Conservation (phyloP, 1,140 invertebrate species). For the Pachyrhynchus sulphureomaculatus region DNA sequence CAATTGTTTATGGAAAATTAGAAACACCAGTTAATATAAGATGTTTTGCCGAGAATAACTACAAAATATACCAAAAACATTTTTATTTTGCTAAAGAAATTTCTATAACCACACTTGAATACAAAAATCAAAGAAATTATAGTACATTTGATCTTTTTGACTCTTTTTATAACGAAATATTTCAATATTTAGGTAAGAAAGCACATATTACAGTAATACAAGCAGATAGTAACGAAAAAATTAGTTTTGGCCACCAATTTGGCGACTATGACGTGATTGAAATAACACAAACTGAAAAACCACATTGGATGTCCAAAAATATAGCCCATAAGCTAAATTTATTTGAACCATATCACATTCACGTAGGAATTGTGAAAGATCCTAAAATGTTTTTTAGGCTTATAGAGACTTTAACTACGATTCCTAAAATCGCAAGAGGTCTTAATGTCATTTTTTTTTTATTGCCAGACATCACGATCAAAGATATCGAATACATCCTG, state of each 20-base stretch:
- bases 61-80: not conserved
- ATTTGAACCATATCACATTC: too few relatives aligned
- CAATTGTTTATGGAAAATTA: not conserved
- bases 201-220: too few relatives aligned
- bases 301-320: too few relatives aligned
- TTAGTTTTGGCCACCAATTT: too few relatives aligned
- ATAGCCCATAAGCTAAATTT: too few relatives aligned
- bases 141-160: not conserved
- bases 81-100: not conserved
- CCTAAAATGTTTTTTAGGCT: not conserved
- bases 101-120: not conserved
- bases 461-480: not conserved
- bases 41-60: not conserved
- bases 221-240: too few relatives aligned
- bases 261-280: too few relatives aligned
- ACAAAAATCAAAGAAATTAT: not conserved
- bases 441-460: not conserved
- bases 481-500: not conserved
- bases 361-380: not conserved
- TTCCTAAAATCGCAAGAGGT: not conserved
- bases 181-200: too few relatives aligned
- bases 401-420: not conserved
- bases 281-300: too few relatives aligned
- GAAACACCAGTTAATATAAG: not conserved
- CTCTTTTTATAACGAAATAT: too few relatives aligned